phyloP scores from a whole-genome alignment of 1,140 invertebrate species.

The Neuroterus valhalla region DNA sequence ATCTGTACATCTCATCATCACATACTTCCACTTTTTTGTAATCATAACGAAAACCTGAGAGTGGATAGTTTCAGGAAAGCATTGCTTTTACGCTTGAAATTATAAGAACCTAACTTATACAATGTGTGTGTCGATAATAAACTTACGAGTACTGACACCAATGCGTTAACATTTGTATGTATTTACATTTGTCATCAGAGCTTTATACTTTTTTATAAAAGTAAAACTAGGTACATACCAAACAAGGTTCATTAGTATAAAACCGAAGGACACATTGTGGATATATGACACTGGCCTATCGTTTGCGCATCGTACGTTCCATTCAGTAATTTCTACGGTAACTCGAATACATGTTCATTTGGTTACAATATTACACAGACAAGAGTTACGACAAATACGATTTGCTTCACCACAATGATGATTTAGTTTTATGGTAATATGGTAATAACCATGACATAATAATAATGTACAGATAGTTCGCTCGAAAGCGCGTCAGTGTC shows the following conservation, averaged over 20 bases:
- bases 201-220: slow-evolving; percentile 62
- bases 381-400: slow-evolving; percentile 46
- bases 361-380: slow-evolving; percentile 48
- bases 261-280: slow-evolving; percentile 54
- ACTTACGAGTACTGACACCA: slow-evolving; percentile 41
- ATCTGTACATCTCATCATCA: slow-evolving; percentile 26
- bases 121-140: slow-evolving; percentile 39
- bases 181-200: slow-evolving; percentile 59
- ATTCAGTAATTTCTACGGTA: slow-evolving; percentile 37
- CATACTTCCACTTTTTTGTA: slow-evolving; percentile 8
- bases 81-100: slow-evolving; percentile 12
- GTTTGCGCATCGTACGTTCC: slow-evolving; percentile 4
- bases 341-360: slow-evolving; percentile 42
- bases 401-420: slow-evolving; percentile 36
- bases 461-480: slow-evolving; percentile 40
- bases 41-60: not conserved
- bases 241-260: slow-evolving; percentile 65
- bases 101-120: slow-evolving; percentile 19
- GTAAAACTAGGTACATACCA: slow-evolving; percentile 66
- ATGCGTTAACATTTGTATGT: slow-evolving; percentile 61
- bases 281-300: slow-evolving; percentile 39
- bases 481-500: slow-evolving; percentile 18
- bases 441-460: slow-evolving; percentile 11
- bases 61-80: slow-evolving; percentile 43
- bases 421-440: no score